phyloP scores from a whole-genome alignment of 1,140 invertebrate genomes.

The Sarcophaga peregrina region DNA sequence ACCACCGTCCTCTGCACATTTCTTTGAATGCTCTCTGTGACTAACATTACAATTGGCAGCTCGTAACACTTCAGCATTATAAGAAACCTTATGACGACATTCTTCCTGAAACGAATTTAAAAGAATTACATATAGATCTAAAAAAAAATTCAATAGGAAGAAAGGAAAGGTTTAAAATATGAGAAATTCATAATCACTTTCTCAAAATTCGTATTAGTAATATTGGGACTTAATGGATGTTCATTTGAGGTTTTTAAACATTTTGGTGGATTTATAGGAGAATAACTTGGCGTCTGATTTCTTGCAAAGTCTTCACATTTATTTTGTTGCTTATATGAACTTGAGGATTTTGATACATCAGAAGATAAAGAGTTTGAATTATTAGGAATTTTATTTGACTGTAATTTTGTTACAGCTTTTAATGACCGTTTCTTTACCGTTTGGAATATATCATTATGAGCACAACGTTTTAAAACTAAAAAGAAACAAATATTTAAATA shows the following conservation, averaged over 20 bases:
- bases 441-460: conserved; percentile 59
- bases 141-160: background rate
- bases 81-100: conserved; percentile 15
- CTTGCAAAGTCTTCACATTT: background rate
- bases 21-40: background rate
- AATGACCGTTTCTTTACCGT: conserved; percentile 64
- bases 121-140: background rate
- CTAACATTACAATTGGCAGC: conserved; percentile 33
- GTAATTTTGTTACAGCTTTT: conserved; percentile 58
- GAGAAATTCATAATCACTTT: too few species aligned
- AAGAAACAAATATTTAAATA: conserved; percentile 14
- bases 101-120: conserved; percentile 11
- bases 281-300: background rate
- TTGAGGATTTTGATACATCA: conserved; percentile 38
- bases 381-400: conserved; percentile 60
- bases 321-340: background rate
- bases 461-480: conserved; percentile 47
- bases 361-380: conserved; percentile 50
- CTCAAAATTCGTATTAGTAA: too few species aligned
- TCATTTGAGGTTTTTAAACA: background rate
- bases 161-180: background rate
- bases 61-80: conserved; percentile 25
- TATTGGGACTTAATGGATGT: too few species aligned
- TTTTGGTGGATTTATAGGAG: background rate
- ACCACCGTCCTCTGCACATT: background rate